These are phyloP conservation scores for Drosophila ironensis DNA, from an alignment of 1,140 invertebrate genomes.

Conservation along the genomic window DNA sequence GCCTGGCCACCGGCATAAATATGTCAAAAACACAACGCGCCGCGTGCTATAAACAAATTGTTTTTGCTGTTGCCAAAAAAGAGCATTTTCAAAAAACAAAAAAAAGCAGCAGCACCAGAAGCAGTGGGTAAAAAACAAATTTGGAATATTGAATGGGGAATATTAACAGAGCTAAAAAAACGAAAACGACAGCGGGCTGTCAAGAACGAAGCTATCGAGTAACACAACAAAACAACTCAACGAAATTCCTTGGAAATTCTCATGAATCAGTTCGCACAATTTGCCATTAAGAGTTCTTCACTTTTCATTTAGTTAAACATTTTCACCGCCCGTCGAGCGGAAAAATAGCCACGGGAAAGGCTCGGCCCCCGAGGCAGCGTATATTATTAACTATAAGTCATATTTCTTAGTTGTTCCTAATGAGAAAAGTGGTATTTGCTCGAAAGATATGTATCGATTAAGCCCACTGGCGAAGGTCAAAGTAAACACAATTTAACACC, in stretches of 20 bases:
- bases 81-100: slow-evolving; percentile 26
- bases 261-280: slow-evolving; percentile 35
- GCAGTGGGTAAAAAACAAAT: slow-evolving; percentile 39
- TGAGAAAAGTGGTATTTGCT: slow-evolving; percentile 1
- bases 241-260: slow-evolving; percentile 26
- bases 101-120: neutral
- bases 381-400: slow-evolving; percentile 35
- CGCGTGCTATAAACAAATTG: slow-evolving; percentile 75
- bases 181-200: neutral
- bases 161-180: slow-evolving; percentile 43
- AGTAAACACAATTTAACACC: slow-evolving; percentile 3
- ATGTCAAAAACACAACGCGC: slow-evolving; percentile 71
- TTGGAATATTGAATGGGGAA: slow-evolving; percentile 53
- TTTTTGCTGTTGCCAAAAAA: slow-evolving; percentile 63
- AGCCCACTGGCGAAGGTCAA: neutral
- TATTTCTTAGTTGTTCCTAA: slow-evolving; percentile 21
- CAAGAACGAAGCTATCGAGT: slow-evolving; percentile 13
- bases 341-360: neutral
- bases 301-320: slow-evolving; percentile 41
- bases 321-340: slow-evolving; percentile 28
- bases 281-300: slow-evolving; percentile 36
- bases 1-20: slow-evolving; percentile 72
- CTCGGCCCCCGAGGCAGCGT: neutral
- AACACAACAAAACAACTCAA: slow-evolving; percentile 6
- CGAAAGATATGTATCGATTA: neutral